Evolutionary conservation across 2,888 invertebrate genomes (phyloP), one percentile per base, ranked within the genome.

Genomic region (Cataglyphis livida): DNA sequence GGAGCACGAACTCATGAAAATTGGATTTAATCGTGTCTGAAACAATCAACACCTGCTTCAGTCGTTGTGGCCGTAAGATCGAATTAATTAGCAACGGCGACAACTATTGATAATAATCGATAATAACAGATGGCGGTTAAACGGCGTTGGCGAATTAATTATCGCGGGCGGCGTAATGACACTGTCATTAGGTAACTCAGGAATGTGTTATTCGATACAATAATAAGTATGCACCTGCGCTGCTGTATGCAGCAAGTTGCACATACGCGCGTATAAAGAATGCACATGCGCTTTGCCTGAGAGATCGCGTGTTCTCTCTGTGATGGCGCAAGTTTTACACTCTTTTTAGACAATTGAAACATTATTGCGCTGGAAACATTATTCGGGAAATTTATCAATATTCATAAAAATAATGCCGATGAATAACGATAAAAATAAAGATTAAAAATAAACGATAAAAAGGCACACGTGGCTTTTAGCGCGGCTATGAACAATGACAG

Each of bases 171-270:
- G 15, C 57, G 44, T 87, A 85, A 84, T 61, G 35, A 64, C 32
- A 32, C 61, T 21, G 79, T 71, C 65, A 79, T 90, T 86, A 82
- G 83, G 70, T 84, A 88, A 88, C 85, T 86, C 64, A 85, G 35
- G 25, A 76, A 83, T 59, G 82, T 41, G 79, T 66, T 54, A 48
- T 84, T 83, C 44, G 48, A 68, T 28, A 62, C n/a, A 10, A 35
- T 5, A 6, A 7, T 51, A 51, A 51, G 12, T 35, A 57, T 28
- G 66, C 81, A 85, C 44, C 62, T 84, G 81, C 66, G 21, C 83
- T 83, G 35, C 81, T 84, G 82, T 51, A n/a, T 51, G 48, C 7
- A n/a, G 15, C 28, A 18, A 5, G 15, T 65, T 15, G 65, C 25
- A 9, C 57, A 25, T 6, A 64, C 18, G 35, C 35, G 62, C 5